Conservation (phyloP, 1,140 invertebrate species). For the Danaus plexippus region DNA sequence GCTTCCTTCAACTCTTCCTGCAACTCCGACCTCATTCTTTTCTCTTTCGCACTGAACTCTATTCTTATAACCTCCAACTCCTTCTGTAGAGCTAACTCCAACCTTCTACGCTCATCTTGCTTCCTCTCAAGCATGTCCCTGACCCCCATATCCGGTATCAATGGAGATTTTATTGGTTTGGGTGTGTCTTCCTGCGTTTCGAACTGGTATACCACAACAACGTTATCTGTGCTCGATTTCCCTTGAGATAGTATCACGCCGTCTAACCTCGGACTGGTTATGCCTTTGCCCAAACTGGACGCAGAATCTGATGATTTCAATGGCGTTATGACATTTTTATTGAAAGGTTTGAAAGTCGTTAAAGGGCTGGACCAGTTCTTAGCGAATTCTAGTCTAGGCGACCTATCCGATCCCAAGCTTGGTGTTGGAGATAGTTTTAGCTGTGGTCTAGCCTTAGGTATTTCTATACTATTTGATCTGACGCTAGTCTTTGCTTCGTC, state of each 20-base stretch:
- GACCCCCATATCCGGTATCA: conserved; percentile 47
- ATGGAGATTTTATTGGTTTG: conserved; percentile 45
- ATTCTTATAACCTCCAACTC: conserved; percentile 56
- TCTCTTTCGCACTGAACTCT: conserved; percentile 62
- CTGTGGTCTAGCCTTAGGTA: conserved; percentile 39
- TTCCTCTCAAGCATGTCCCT: conserved; percentile 51
- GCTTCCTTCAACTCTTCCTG: conserved; percentile 70
- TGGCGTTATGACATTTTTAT: conserved; percentile 34
- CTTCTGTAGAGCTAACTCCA: conserved; percentile 55
- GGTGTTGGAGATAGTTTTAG: conserved; percentile 47
- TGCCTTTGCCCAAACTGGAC: conserved; percentile 41
- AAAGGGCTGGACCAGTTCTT: conserved; percentile 52
- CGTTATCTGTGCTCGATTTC: conserved; percentile 57
- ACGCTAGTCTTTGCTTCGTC: conserved; percentile 43
- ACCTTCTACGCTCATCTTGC: conserved; percentile 51
- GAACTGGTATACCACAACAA: conserved; percentile 64
- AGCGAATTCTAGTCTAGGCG: conserved; percentile 47
- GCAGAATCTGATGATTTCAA: conserved; percentile 53
- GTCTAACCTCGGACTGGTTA: conserved; percentile 55
- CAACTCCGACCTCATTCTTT: conserved; percentile 65
- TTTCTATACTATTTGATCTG: conserved; percentile 46
- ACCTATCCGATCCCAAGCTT: conserved; percentile 45
- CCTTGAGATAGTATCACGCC: conserved; percentile 63
- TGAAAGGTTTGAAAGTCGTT: conserved; percentile 54
- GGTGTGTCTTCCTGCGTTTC: conserved; percentile 48